A percentile compares a stretch with the other conserved stretches of the same genome.
These are phyloP conservation scores for Mesitornis unicolor DNA, from an alignment of 2,113 vertebrate genomes.

Conservation along the genomic window DNA sequence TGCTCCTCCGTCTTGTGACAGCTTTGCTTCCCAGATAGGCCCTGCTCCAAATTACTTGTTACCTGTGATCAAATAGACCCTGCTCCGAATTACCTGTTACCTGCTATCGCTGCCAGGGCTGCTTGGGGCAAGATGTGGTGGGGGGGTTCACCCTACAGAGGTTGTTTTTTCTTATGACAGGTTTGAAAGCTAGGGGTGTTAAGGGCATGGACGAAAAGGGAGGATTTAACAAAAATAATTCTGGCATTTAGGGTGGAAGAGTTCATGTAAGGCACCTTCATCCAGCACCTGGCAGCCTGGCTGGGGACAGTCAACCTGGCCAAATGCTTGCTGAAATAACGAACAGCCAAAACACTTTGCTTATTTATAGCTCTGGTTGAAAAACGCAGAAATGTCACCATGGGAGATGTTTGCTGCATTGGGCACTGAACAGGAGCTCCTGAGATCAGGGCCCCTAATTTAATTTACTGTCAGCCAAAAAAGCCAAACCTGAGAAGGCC, in stretches of 20 bases:
- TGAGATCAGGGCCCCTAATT: background rate
- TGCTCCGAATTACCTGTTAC: background rate
- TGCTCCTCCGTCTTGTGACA: background rate
- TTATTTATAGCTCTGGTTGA: background rate
- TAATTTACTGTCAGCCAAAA: background rate
- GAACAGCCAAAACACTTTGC: background rate
- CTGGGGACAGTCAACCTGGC: background rate
- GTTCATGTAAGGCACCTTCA: background rate
- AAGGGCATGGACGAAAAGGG: background rate
- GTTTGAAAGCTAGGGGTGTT: background rate
- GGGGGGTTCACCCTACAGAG: background rate
- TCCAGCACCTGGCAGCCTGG: background rate
- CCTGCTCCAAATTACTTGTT: background rate
- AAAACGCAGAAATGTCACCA: background rate
- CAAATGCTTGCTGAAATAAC: background rate
- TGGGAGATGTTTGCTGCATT: background rate
- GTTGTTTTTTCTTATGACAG: background rate
- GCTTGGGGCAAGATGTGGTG: fast-evolving
- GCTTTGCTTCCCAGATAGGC: fast-evolving
- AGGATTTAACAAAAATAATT: background rate
- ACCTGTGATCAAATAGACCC: background rate
- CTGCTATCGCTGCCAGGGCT: background rate
- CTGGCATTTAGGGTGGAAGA: background rate
- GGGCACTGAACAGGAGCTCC: background rate
- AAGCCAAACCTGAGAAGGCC: background rate